phyloP scores from a whole-genome alignment of 2,888 invertebrate genomes.

The Conistra vaccinii region DNA sequence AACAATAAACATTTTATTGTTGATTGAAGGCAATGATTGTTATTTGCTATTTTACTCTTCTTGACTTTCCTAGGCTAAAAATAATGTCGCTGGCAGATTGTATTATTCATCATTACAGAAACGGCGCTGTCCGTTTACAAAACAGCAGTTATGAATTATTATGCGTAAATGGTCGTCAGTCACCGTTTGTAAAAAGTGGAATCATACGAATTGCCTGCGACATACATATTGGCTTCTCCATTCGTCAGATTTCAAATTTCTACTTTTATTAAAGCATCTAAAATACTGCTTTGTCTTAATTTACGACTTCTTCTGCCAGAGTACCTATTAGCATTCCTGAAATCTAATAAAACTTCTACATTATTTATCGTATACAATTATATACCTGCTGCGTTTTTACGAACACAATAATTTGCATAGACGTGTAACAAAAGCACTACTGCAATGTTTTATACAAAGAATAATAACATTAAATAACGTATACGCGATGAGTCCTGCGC shows the following conservation, averaged over 20 bases:
- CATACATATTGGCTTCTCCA: neutral
- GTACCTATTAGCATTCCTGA: neutral
- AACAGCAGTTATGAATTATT: too few species aligned
- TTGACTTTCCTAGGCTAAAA: neutral
- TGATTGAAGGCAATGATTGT: neutral
- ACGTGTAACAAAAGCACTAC: slow-evolving; percentile 12
- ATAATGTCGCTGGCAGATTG: too few species aligned
- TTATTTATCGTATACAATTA: neutral
- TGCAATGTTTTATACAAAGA: slow-evolving; percentile 26
- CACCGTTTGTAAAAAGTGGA: too few species aligned
- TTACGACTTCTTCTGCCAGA: neutral
- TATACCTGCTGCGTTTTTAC: slow-evolving; percentile 22
- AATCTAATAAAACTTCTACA: neutral
- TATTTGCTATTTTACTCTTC: neutral
- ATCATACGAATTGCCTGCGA: too few species aligned
- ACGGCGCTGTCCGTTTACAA: too few species aligned
- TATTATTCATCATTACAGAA: too few species aligned
- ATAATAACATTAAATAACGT: slow-evolving; percentile 33
- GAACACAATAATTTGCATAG: slow-evolving; percentile 3
- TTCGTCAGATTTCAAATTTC: neutral
- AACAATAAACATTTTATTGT: neutral
- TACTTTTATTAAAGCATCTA: neutral
- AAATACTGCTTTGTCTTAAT: neutral
- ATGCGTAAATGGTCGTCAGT: too few species aligned
- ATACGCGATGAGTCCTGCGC: slow-evolving; percentile 35